Base-by-base conservation (phyloP, 2,797 vertebrate genomes). In the Tauraco hartlaubi region DNA sequence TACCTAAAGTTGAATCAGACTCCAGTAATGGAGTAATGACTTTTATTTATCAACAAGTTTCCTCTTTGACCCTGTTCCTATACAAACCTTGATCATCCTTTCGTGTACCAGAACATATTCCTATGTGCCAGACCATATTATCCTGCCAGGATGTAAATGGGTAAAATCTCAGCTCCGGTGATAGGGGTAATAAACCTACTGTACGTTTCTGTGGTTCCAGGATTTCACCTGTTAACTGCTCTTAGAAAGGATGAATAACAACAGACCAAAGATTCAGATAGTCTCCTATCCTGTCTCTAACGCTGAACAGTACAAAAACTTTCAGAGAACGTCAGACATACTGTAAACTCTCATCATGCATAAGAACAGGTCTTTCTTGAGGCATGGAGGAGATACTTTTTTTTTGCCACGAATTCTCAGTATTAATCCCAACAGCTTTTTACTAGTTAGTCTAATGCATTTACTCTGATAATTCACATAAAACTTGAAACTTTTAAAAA, bases 401-500 rank as follows among this genome's bases (percentile, higher is more conserved):
- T 39, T 39, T 39, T 13, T 35, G 17, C 63, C 51, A 46, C 46
- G 25, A 91, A 69, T 86, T 90, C 35, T 76, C 80, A 84, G 43
- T 77, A 78, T 92, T 78, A 93, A 92, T 94, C 25, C 33, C 59
- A 78, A 23, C 33, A 81, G 52, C 7, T 31, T 73, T 91, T 86
- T 90, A 51, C 17, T 67, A 76, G 58, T 56, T 48, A 74, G 31
- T 88, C 43, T 78, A 84, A 76, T 39, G 37, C 21, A 54, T 76
- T 90, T 91, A 77, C 59, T 94, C 68, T 58, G 23, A 54, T 84
- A 75, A 91, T 90, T 90, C 82, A 73, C 56, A 33, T 84, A 75
- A 83, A 91, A 90, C 78, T 86, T 92, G 48, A 49, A 92, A 52
- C 46, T 92, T 90, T 35, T 46, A 75, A 64, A 95, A 96, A 39